phyloP scores from a whole-genome alignment of 2,797 vertebrate species.

The Margarornis squamiger region DNA sequence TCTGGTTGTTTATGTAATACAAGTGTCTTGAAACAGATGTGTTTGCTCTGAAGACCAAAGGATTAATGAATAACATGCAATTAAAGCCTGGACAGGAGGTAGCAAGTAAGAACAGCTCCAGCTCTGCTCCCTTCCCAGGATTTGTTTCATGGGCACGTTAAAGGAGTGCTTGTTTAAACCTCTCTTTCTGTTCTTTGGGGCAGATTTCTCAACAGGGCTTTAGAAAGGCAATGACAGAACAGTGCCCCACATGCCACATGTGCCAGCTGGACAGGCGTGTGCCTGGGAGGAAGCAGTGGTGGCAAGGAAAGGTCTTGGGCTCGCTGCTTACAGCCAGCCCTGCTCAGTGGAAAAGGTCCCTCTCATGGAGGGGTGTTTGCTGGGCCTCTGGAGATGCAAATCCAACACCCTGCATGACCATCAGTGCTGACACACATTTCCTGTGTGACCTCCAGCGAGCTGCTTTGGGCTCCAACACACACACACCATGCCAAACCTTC shows the following conservation, averaged over 20 bases:
- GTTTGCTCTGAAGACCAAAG: constrained; percentile 44
- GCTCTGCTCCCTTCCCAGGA: neutral
- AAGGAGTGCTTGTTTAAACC: neutral
- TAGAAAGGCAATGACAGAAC: neutral
- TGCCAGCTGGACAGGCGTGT: neutral
- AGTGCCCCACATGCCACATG: fast-evolving
- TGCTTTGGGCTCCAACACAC: neutral
- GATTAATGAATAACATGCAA: constrained; percentile 44
- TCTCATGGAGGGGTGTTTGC: fast-evolving
- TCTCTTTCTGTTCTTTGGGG: neutral
- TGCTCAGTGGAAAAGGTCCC: neutral
- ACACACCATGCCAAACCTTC: neutral
- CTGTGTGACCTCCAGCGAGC: neutral
- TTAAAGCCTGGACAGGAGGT: constrained; percentile 15
- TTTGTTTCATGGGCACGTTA: neutral
- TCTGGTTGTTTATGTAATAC: constrained; percentile 19
- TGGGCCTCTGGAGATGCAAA: neutral
- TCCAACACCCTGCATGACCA: fast-evolving
- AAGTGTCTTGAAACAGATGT: constrained; percentile 24
- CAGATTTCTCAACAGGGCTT: neutral
- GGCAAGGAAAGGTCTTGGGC: neutral
- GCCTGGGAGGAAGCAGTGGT: neutral
- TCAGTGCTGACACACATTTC: neutral
- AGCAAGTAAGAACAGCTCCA: neutral
- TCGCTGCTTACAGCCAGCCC: neutral